phyloP scores from a whole-genome alignment of 1,140 invertebrate species.

The Rhizoglyphus robini region DNA sequence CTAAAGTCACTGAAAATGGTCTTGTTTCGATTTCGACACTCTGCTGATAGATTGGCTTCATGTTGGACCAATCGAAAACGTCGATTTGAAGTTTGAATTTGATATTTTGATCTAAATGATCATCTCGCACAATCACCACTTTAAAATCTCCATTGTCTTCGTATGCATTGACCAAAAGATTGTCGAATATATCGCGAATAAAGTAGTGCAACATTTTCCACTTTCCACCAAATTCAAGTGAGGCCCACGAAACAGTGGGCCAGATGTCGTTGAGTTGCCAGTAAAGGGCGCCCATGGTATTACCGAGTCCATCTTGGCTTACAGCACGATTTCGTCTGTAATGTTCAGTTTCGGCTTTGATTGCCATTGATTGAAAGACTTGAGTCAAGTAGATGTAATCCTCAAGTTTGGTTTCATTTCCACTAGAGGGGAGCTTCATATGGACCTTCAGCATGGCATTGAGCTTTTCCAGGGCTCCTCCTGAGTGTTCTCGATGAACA shows the following conservation, averaged over 20 bases:
- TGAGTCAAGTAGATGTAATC: slow-evolving; percentile 33
- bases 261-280: slow-evolving; percentile 99
- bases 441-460: slow-evolving; percentile 26
- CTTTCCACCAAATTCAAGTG: slow-evolving; percentile 64
- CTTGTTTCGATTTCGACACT: not conserved
- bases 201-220: slow-evolving; percentile 92
- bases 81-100: slow-evolving; percentile 14
- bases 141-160: slow-evolving; percentile 27
- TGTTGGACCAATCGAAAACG: slow-evolving; percentile 19
- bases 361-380: slow-evolving; percentile 69
- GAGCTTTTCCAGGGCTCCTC: slow-evolving; percentile 37
- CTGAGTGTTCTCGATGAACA: slow-evolving; percentile 66
- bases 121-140: slow-evolving; percentile 24
- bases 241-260: slow-evolving; percentile 90
- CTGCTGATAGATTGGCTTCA: slow-evolving; percentile 5
- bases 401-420: slow-evolving; percentile 24
- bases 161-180: slow-evolving; percentile 46
- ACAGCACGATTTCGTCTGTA: slow-evolving; percentile 52
- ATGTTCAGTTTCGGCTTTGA: slow-evolving; percentile 72
- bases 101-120: not conserved
- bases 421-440: slow-evolving; percentile 27
- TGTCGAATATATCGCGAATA: slow-evolving; percentile 66
- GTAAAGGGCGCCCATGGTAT: slow-evolving; percentile 85
- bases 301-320: slow-evolving; percentile 45
- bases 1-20: slow-evolving; percentile 1